phyloP scores from a whole-genome alignment of 2,888 invertebrate genomes.

The Arenicola marina region DNA sequence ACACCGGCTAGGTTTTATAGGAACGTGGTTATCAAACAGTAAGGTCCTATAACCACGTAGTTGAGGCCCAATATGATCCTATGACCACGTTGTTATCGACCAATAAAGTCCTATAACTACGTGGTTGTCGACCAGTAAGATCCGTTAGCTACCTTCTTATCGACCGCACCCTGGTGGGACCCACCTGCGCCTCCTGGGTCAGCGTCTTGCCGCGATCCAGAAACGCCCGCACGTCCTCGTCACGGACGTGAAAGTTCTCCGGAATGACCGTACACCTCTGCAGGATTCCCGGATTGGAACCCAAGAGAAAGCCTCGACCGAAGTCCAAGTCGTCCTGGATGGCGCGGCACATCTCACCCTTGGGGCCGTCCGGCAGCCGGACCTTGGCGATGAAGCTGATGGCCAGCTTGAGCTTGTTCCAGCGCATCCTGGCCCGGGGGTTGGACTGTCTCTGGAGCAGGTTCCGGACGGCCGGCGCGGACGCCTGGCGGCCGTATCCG shows the following conservation, averaged over 20 bases:
- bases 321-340: constrained; percentile 31
- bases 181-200: constrained; percentile 8
- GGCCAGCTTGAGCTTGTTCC: constrained; percentile 32
- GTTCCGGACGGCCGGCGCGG: background rate
- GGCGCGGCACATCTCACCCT: constrained; percentile 34
- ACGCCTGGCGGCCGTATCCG: background rate
- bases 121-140: too few species aligned
- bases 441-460: background rate
- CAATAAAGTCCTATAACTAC: too few species aligned
- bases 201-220: constrained; percentile 17
- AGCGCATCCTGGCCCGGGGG: constrained; percentile 18
- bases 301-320: constrained; percentile 25
- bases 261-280: constrained; percentile 18
- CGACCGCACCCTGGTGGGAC: background rate
- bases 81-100: too few species aligned
- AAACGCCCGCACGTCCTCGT: constrained; percentile 13
- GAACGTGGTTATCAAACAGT: too few species aligned
- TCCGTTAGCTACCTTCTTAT: too few species aligned
- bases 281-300: constrained; percentile 24
- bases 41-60: too few species aligned
- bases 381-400: constrained; percentile 27
- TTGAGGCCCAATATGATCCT: too few species aligned
- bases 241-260: constrained; percentile 20
- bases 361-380: constrained; percentile 30
- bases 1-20: too few species aligned